These are phyloP conservation scores for Brachionus plicatilis DNA, from an alignment of 1,140 invertebrate genomes.

Conservation along the genomic window DNA sequence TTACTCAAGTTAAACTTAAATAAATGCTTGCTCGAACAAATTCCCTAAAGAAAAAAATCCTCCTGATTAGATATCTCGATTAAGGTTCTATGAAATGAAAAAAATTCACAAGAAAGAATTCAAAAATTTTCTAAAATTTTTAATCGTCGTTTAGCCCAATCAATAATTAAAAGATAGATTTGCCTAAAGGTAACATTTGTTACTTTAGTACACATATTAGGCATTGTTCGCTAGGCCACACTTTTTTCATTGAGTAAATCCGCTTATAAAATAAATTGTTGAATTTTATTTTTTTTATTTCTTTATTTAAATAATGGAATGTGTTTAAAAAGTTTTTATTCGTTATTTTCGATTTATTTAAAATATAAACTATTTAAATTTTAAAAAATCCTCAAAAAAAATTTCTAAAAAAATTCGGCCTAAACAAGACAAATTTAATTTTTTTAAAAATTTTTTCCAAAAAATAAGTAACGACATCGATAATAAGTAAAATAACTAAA, in stretches of 20 bases:
- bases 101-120: no score
- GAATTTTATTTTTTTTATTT: not conserved
- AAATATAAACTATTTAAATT: slow-evolving; percentile 5
- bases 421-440: slow-evolving; percentile 29
- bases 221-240: no score
- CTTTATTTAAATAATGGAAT: not conserved
- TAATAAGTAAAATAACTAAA: not conserved
- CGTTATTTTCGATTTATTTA: not conserved
- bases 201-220: no score
- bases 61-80: no score
- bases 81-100: no score
- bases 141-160: no score
- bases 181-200: no score
- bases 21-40: not conserved
- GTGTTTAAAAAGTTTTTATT: not conserved
- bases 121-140: no score
- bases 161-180: no score
- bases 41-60: not conserved
- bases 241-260: no score
- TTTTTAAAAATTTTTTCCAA: slow-evolving; percentile 22
- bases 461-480: slow-evolving; percentile 13
- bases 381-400: slow-evolving; percentile 15
- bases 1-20: not conserved
- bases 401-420: slow-evolving; percentile 29
- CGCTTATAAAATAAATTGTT: not conserved